These are phyloP conservation scores for Mormyrus iriodes DNA, from an alignment of 2,113 vertebrate genomes.

Conservation along the genomic window DNA sequence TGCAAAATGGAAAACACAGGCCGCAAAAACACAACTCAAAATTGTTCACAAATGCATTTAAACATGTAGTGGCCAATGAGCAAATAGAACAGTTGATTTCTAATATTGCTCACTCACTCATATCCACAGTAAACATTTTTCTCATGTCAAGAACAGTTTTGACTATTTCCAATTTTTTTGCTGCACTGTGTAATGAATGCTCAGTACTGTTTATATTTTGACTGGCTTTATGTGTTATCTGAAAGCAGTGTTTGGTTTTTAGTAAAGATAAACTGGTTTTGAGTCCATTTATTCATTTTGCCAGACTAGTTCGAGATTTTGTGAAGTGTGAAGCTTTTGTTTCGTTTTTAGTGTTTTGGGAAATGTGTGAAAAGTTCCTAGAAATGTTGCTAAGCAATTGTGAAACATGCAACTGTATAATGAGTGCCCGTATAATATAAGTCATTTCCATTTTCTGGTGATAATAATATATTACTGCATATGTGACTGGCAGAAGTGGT, in stretches of 20 bases:
- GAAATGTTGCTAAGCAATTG: background rate
- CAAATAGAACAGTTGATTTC: background rate
- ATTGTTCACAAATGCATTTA: background rate
- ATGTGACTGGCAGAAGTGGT: too few relatives aligned
- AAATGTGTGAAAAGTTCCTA: background rate
- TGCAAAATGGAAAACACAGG: background rate
- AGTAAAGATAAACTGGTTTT: background rate
- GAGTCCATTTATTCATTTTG: background rate
- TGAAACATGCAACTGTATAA: background rate
- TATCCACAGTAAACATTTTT: background rate
- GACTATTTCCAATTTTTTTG: background rate
- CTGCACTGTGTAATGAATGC: background rate
- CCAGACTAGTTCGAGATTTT: background rate
- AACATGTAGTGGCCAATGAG: background rate
- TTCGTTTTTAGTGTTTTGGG: background rate
- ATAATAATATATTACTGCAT: background rate
- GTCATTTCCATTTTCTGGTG: background rate
- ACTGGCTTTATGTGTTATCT: background rate
- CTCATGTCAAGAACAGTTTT: background rate
- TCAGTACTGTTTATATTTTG: background rate
- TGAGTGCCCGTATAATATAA: background rate
- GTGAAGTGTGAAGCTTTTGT: background rate
- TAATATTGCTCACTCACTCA: background rate
- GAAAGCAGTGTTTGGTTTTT: background rate
- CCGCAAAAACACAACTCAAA: background rate